A percentile compares a stretch with the other conserved stretches of the same genome.
Evolutionary conservation across 2,888 invertebrate species (phyloP).

Genomic region (Odontocolon sp.): DNA sequence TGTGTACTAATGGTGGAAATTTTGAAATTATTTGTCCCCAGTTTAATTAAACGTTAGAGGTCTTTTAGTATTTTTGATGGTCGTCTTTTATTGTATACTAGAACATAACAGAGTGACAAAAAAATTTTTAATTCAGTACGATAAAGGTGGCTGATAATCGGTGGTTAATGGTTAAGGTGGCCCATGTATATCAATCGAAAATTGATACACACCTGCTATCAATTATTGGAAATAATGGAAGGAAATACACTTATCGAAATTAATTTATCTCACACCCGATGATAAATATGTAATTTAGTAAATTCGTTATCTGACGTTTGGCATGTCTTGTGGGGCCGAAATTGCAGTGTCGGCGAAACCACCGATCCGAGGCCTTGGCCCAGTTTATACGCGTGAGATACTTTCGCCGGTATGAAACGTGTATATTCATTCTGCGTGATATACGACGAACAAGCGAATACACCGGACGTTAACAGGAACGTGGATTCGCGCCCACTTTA

Average conservation of each 20-base stretch:
- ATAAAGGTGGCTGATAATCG: too few species aligned
- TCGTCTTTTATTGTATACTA: too few species aligned
- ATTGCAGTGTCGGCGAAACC: constrained; percentile 43
- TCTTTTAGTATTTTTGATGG: too few species aligned
- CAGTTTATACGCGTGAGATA: constrained; percentile 44
- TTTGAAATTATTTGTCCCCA: too few species aligned
- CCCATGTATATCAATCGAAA: too few species aligned
- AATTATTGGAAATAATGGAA: too few species aligned
- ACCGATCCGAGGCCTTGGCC: constrained; percentile 57
- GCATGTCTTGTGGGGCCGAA: constrained; percentile 30
- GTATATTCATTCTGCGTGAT: constrained; percentile 5
- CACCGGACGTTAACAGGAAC: constrained; percentile 7
- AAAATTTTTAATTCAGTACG: too few species aligned
- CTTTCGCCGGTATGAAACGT: constrained; percentile 30
- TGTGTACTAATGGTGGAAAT: too few species aligned
- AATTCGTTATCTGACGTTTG: constrained; percentile 43
- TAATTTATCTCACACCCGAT: constrained; percentile 11
- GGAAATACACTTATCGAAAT: not conserved
- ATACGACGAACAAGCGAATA: not conserved
- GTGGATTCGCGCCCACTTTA: not conserved
- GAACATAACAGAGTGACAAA: too few species aligned
- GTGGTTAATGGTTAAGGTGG: too few species aligned
- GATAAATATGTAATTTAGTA: constrained; percentile 13
- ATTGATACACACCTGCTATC: too few species aligned
- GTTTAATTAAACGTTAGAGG: too few species aligned